Base-by-base conservation (phyloP, 1,140 invertebrate species). In the Papilio polyxenes region DNA sequence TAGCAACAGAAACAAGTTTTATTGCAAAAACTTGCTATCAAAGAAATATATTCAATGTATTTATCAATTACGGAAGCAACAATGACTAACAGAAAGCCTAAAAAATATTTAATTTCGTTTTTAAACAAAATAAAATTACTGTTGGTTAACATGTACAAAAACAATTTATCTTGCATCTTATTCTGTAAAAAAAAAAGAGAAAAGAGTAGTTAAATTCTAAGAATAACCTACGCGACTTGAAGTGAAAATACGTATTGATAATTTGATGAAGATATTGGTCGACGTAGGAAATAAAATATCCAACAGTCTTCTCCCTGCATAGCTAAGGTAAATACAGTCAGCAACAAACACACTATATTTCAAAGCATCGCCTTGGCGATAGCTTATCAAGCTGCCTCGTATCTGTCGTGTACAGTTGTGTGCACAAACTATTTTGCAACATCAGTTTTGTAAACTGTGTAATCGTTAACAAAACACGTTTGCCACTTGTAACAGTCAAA, bases 1-100 rank as follows among this genome's bases (percentile, higher is more conserved):
- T 17, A 72, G 65, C 65, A 40, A 72, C 5, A 37, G 23, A 72
- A 40, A 72, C 65, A 72, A 72, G 65, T 72, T 72, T 72, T 72
- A 72, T 72, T 40, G 59, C 59, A 62, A 62, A 62, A 62, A 62
- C 59, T 62, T 62, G 11, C 31, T 69, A 69, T 69, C 62, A 11
- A 3, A 69, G 23, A 69, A 69, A 69, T 1, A 69, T 13, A 69
- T 72, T 1, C 13, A 72, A 40, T 15, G 23, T 37, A 2, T 7
- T 72, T 40, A 40, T 72, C 65, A 37, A 72, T 72, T 40, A 72
- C 20, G 31, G 31, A 72, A 72, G 23, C 13, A 15, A 72, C 11
- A 31, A 40, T 72, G 65, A 72, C 65, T 72, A 31, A 59, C 15
- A 53, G 0, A 53, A 53, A 15, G 15, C 17, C 15, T 53, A 53